Evolutionary conservation across 2,888 invertebrate genomes (phyloP), one percentile per base, ranked within the genome.

Genomic region (Chrysomela aeneicollis): DNA sequence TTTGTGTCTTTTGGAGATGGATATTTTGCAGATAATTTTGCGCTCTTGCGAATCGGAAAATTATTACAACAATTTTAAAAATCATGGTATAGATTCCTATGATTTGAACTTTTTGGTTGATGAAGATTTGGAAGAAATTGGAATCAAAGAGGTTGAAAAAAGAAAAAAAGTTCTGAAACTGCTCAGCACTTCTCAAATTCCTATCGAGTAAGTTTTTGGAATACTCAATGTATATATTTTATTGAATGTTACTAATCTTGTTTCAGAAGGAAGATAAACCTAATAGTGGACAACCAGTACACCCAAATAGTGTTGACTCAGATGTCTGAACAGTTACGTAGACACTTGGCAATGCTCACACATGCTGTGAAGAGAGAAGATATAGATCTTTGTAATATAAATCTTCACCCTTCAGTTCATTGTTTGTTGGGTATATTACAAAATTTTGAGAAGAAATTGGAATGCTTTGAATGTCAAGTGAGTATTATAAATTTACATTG

Each of bases 1-100:
- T 26, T 26, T 26, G 3, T 26, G 6, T 26, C 26, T 26, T 26
- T 49, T 37, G 19, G n/a, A 50, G 51, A 75, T 76, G 76, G 73
- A 73, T 67, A 64, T 79, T 12, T 58, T 79, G 54, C 76, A 78
- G 64, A 71, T 77, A n/a, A 66, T 79, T 50, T 68, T 80, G 61
- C 70, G 75, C 32, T 66, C 76, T 9, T 75, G 76, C 15, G 65
- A 71, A 18, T 78, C 78, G 5, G 76, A 77, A 67, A 62, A 75
- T 17, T 77, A 77, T 66, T 32, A 76, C 6, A 72, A 74, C 8
- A 68, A 71, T 4, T 78, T 80, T 49, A 73, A 70, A 55, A 64
- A 72, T 42, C 63, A 73, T 35, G 67, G 75, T 6, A 72, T 74
- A 52, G 73, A 77, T 50, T 68, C 75, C 0, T 69, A 66, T 53